Evolutionary conservation across 53 echinoderm and acorn worm genomes (phyloP), one percentile per base, ranked within the genome.

Genomic region (Paelopatides confundens): DNA sequence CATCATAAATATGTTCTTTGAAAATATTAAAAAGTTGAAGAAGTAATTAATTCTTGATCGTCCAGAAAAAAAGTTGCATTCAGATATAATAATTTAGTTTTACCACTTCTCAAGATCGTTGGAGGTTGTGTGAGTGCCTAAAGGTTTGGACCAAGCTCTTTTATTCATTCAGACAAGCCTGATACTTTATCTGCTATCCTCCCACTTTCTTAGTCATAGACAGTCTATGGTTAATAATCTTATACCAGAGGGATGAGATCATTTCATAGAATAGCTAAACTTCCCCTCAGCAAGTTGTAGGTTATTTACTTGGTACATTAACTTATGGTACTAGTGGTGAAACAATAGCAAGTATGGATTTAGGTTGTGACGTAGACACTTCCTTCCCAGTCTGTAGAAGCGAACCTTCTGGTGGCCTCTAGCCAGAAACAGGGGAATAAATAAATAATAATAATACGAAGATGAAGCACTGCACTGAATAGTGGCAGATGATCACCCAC

Each of bases 321-420:
- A n/a, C 29, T 67, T 8, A 31, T 67, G 32, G 43, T 12, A 43
- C 37, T 38, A 71, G 71, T 71, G 71, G n/a, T n/a, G n/a, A n/a
- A n/a, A n/a, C n/a, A n/a, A n/a, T n/a, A n/a, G n/a, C n/a, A n/a
- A n/a, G n/a, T n/a, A n/a, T n/a, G n/a, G n/a, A n/a, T n/a, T n/a
- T n/a, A n/a, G 71, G 71, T 71, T 71, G 71, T 40, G 71, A 39
- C 26, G 38, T 4, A 71, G 71, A 71, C 71, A 71, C 43, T 71
- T 71, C 71, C 71, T 71, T 71, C 71, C 71, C 31, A 4, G 37
- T 38, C 71, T 71, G 71, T 2, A 43, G 39, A 36, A 17, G 24
- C 5, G 37, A 71, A 71, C 71, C 71, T 38, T 71, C 43, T 71
- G 43, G 6, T 71, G 71, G 39, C 71, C 71, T 28, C 39, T 5